Evolutionary conservation across 2,797 vertebrate species (phyloP).

Genomic region (Ptychadena robeensis): DNA sequence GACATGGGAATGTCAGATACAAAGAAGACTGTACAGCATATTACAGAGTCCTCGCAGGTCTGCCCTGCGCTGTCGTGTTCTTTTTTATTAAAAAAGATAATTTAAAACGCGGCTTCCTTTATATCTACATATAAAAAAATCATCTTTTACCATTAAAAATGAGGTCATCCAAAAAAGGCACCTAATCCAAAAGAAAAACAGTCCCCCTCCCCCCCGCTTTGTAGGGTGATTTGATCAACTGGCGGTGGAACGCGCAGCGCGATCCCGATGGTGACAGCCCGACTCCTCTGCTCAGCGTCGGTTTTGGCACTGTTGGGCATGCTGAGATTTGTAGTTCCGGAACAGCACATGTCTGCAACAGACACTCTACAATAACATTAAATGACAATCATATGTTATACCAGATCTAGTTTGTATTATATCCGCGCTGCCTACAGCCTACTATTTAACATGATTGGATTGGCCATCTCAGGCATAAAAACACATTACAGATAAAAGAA

Average conservation of each 20-base stretch:
- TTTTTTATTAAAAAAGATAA: slow-evolving; percentile 71
- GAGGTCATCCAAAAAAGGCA: slow-evolving; percentile 98
- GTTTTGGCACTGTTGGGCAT: background rate
- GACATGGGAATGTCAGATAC: slow-evolving; percentile 62
- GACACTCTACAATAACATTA: background rate
- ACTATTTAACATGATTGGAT: background rate
- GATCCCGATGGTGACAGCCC: no score
- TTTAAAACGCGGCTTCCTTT: slow-evolving; percentile 67
- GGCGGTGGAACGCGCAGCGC: background rate
- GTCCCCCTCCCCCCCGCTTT: slow-evolving; percentile 87
- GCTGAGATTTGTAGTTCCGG: slow-evolving; percentile 18
- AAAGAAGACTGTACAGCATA: slow-evolving; percentile 68
- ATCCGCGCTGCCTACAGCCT: background rate
- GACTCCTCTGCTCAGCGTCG: no score
- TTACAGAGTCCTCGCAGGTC: slow-evolving; percentile 60
- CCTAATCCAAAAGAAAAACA: slow-evolving; percentile 81
- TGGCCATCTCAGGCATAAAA: no score
- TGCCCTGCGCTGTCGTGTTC: slow-evolving; percentile 61
- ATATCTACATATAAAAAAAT: slow-evolving; percentile 83
- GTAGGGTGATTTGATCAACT: slow-evolving; percentile 74
- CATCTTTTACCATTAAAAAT: slow-evolving; percentile 82
- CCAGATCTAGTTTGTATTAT: background rate
- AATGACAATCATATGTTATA: background rate
- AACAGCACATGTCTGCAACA: background rate
- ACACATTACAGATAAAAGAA: no score